Conservation (phyloP, 2,888 invertebrate species). For the Diabrotica balteata region DNA sequence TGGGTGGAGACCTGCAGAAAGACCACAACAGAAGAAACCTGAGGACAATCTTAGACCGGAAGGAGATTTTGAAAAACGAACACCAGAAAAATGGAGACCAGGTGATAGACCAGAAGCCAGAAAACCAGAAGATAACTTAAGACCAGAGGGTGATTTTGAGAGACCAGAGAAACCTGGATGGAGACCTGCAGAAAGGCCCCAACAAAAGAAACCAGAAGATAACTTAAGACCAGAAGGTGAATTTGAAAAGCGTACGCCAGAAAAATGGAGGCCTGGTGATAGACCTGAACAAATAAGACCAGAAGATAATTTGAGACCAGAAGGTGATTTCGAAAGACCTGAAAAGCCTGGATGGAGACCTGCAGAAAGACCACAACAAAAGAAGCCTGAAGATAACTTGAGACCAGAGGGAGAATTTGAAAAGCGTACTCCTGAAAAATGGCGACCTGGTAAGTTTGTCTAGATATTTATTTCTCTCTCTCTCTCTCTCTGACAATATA, state of each 20-base stretch:
- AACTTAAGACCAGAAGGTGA: conserved; percentile 67
- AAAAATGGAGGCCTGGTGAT: conserved; percentile 53
- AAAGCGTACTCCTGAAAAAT: conserved; percentile 43
- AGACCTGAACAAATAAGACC: conserved; percentile 58
- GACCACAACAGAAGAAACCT: conserved; percentile 54
- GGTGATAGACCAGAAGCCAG: conserved; percentile 59
- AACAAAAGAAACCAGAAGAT: conserved; percentile 68
- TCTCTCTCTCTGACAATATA: too few relatives aligned
- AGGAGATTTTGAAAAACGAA: conserved; percentile 60
- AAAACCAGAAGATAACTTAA: conserved; percentile 61
- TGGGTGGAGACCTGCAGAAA: conserved; percentile 56
- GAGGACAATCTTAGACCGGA: conserved; percentile 61
- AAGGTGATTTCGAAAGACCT: conserved; percentile 60
- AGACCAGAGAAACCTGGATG: conserved; percentile 48
- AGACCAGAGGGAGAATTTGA: conserved; percentile 64
- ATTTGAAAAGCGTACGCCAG: conserved; percentile 52
- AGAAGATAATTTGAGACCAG: conserved; percentile 61
- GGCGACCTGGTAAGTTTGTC: conserved; percentile 44
- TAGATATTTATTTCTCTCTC: too few relatives aligned
- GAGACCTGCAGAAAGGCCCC: conserved; percentile 52
- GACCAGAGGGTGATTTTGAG: conserved; percentile 62
- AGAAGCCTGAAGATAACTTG: conserved; percentile 68
- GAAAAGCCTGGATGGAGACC: conserved; percentile 49
- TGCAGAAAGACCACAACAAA: conserved; percentile 59
- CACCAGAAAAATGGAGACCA: conserved; percentile 53